Base-by-base conservation (phyloP, 2,888 invertebrate species). In the Baronia brevicornis region DNA sequence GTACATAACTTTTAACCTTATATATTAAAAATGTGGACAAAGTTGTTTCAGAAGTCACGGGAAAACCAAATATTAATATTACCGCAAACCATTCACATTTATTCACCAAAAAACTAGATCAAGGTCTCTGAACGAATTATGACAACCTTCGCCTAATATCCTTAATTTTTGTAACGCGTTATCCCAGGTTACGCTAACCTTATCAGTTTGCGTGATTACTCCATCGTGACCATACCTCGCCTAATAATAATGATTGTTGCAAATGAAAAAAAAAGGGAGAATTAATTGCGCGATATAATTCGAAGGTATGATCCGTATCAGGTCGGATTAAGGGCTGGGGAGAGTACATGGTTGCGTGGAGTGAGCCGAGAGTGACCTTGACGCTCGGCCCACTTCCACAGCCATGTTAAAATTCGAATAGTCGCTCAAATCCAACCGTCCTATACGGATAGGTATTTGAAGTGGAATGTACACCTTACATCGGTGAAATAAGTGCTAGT, bases 331-430 rank as follows among this genome's bases (percentile, higher is more conserved):
- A 58, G 49, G 52, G 55, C 55, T 57, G 55, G 13, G 8, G 26
- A 33, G 33, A 52, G 57, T 56, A 50, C 56, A 55, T 57, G 62
- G 60, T 77, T 75, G 82, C 80, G 79, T 79, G 80, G 79, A 70
- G 56, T 64, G 62, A n/a, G 53, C 57, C 42, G 65, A 74, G 75
- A 74, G 47, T 71, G 80, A 80, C 82, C 82, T 80, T 82, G 82
- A 54, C 56, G 44, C 33, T 28, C 51, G 58, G 58, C 61, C 65
- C 56, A 63, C 60, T 58, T 56, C 55, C 42, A 43, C 51, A 47
- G 59, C 47, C 57, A 61, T 63, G 66, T 62, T 72, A 62, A 70
- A 73, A 75, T 78, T 75, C 72, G 70, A 79, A 69, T 77, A 79
- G 79, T 77, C 68, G 64, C 45, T 63, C 48, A 38, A 57, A 64